Conservation (phyloP, 2,888 invertebrate genomes). For the Netelia melanura region DNA sequence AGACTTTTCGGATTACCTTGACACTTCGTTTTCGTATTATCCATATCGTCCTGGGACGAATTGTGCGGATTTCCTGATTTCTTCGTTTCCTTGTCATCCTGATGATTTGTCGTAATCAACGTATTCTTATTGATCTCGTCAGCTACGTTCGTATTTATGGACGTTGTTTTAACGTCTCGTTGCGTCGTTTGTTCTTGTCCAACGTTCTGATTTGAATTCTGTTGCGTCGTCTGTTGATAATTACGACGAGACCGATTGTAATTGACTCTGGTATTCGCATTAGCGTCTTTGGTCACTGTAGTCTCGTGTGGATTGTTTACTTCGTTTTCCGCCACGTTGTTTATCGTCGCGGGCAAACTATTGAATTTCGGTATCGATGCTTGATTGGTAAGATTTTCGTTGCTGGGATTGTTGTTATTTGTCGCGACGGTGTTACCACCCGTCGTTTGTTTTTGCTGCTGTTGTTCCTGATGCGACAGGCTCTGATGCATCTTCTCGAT, state of each 20-base stretch:
- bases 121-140: conserved; percentile 52
- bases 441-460: conserved; percentile 53
- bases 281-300: conserved; percentile 72
- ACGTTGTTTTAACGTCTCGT: conserved; percentile 46
- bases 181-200: background rate
- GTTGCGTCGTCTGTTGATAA: conserved; percentile 71
- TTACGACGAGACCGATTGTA: conserved; percentile 77
- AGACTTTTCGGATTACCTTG: conserved; percentile 57
- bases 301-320: conserved; percentile 71
- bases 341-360: conserved; percentile 69
- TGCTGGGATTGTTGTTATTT: conserved; percentile 66
- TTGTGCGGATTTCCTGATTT: conserved; percentile 71
- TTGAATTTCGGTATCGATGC: conserved; percentile 71
- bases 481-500: conserved; percentile 86
- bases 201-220: conserved; percentile 11
- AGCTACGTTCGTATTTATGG: conserved; percentile 27
- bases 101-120: conserved; percentile 51
- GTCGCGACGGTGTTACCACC: conserved; percentile 69
- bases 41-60: conserved; percentile 70
- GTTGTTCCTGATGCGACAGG: conserved; percentile 80
- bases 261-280: conserved; percentile 73
- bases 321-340: conserved; percentile 70
- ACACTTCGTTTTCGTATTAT: conserved; percentile 62
- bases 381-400: conserved; percentile 70
- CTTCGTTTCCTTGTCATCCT: conserved; percentile 76